Base-by-base conservation (phyloP, 1,140 invertebrate species). In the Drosophila malerkotliana region DNA sequence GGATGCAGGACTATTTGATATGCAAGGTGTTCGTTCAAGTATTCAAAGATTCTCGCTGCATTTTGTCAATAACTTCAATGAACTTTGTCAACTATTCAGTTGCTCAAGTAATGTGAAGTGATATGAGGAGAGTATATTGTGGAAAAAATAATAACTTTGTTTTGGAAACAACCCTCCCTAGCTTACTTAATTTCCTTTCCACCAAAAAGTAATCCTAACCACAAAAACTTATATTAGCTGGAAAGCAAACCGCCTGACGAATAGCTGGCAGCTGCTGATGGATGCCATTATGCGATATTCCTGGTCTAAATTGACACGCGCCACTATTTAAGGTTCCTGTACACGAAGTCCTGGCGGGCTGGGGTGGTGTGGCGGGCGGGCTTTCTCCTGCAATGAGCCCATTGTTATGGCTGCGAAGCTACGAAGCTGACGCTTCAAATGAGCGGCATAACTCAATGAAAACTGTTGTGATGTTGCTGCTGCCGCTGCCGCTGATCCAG, bases 401-500 rank as follows among this genome's bases (percentile, higher is more conserved):
- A 87, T 87, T 87, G 82, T 87, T 75, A 78, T 78, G 82, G 58
- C 58, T 54, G 71, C 57, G 71, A 69, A 28, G 26, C 64, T 71
- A 68, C 64, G 63, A 47, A 14, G 54, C 72, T 67, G 72, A 56
- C 62, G 78, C 78, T 64, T 60, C 64, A 81, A 85, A 81, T 87
- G 78, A 87, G 82, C 79, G 79, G 82, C 83, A 87, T 87, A 87
- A 87, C 82, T 87, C 82, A 87, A 87, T 87, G 77, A 87, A 88
- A 48, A 39, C 64, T 87, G 81, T 85, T 82, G 34, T 12, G 34
- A 37, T 37, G 83, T 58, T 47, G 72, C 45, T 34, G 9, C 44
- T 44, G 39, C 39, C 39, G 9, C 44, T 44, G 39, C 39, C 39
- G 69, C 30, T 74, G 53, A 85, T 64, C 74, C 82, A 85, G 78